A percentile compares a stretch with the other conserved stretches of the same genome.
phyloP scores from a whole-genome alignment of 2,113 vertebrate species.

The Indicator indicator region DNA sequence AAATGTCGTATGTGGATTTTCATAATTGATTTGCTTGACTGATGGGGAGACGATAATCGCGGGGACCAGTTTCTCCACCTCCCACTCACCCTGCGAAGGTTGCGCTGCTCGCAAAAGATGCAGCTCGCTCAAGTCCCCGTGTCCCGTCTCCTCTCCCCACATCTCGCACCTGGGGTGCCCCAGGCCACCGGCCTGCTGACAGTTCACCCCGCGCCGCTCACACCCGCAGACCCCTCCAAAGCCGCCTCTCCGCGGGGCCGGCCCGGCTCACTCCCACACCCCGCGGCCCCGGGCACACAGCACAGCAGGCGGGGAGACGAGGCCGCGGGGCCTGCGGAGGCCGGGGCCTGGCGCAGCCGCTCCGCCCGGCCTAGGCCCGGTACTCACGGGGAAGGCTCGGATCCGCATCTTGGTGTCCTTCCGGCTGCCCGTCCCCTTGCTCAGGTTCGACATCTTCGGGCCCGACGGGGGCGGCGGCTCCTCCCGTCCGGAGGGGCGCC shows the following conservation, averaged over 20 bases:
- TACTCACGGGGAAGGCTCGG: slow-evolving; percentile 97
- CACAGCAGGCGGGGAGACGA: not conserved
- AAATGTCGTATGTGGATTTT: not conserved
- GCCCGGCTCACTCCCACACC: not conserved
- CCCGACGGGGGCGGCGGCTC: slow-evolving; percentile 32
- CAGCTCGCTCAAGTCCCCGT: not conserved
- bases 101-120: not conserved
- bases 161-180: not conserved
- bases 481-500: slow-evolving; percentile 20
- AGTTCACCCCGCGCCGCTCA: not conserved
- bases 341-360: not conserved
- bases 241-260: not conserved
- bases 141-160: not conserved
- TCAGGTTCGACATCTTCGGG: slow-evolving; percentile 93
- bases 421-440: slow-evolving; percentile 94
- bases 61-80: not conserved
- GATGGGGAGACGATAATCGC: not conserved
- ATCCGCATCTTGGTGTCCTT: slow-evolving; percentile 99
- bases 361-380: not conserved
- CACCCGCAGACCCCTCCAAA: not conserved
- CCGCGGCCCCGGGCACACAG: not conserved
- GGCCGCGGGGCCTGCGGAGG: not conserved
- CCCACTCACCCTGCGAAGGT: not conserved
- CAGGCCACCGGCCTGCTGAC: not conserved
- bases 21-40: not conserved